phyloP scores from a whole-genome alignment of 2,888 invertebrate species.

The Lobophora halterata region DNA sequence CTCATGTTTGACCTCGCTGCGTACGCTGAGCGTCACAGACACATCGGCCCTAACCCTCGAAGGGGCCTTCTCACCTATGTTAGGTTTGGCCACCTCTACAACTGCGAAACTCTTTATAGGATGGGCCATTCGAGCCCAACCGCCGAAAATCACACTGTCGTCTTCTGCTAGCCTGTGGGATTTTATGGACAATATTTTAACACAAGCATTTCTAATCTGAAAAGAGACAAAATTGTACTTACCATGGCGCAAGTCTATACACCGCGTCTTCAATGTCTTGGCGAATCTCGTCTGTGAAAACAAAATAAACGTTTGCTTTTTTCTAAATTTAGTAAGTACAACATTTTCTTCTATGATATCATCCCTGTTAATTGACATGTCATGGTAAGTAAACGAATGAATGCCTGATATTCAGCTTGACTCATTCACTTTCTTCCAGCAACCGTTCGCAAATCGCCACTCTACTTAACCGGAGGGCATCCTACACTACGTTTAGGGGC shows the following conservation, averaged over 20 bases:
- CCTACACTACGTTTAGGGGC: too few species aligned
- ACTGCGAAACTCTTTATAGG: constrained; percentile 95
- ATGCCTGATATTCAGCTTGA: too few species aligned
- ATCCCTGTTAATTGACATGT: too few species aligned
- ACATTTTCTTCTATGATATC: too few species aligned
- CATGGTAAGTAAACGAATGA: too few species aligned
- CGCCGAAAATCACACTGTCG: constrained; percentile 92
- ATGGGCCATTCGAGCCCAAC: constrained; percentile 99
- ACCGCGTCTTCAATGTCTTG: constrained; percentile 99
- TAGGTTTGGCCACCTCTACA: constrained; percentile 96
- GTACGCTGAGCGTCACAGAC: constrained; percentile 93
- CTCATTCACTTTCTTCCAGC: too few species aligned
- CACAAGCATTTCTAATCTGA: not conserved
- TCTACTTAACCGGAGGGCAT: too few species aligned
- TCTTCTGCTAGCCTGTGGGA: constrained; percentile 90
- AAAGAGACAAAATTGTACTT: constrained; percentile 37
- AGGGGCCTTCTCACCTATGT: constrained; percentile 96
- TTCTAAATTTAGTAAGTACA: too few species aligned
- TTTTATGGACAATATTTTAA: constrained; percentile 1
- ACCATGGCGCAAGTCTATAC: constrained; percentile 96
- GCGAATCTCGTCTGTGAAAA: constrained; percentile 92
- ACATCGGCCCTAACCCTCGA: constrained; percentile 97
- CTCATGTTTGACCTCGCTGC: constrained; percentile 95
- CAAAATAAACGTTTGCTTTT: too few species aligned
- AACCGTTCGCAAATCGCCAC: too few species aligned